Conservation (phyloP, 2,888 invertebrate genomes). For the Limnephilus marmoratus region DNA sequence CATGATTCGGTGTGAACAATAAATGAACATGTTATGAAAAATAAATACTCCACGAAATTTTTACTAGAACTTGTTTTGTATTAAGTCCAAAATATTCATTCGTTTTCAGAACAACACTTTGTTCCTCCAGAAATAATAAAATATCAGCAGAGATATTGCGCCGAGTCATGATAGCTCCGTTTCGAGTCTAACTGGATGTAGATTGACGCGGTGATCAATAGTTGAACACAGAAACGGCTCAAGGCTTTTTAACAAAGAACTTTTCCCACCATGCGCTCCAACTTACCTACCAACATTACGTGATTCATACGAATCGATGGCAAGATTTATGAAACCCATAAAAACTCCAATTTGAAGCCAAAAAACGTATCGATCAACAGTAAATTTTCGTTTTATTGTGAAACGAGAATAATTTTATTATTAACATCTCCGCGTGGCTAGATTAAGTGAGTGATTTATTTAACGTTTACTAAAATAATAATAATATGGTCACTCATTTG, state of each 20-base stretch:
- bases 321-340: background rate
- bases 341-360: background rate
- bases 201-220: constrained; percentile 14
- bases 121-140: background rate
- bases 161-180: background rate
- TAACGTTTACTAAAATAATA: background rate
- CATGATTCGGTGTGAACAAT: no score
- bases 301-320: background rate
- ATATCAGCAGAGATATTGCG: background rate
- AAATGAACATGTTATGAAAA: no score
- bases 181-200: constrained; percentile 6
- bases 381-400: background rate
- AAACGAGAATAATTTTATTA: background rate
- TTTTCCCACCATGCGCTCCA: constrained; percentile 4
- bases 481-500: background rate
- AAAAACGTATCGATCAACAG: background rate
- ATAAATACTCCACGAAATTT: background rate
- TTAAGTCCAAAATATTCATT: background rate
- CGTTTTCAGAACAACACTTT: background rate
- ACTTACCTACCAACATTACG: background rate
- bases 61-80: background rate
- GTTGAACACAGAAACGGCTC: background rate
- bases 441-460: background rate
- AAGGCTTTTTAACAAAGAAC: constrained; percentile 18
- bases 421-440: background rate